Percentiles rank a stretch among this genome's conserved stretches.
Conservation (phyloP, 92 coral and sea anemone species). For the Ricordea florida region DNA sequence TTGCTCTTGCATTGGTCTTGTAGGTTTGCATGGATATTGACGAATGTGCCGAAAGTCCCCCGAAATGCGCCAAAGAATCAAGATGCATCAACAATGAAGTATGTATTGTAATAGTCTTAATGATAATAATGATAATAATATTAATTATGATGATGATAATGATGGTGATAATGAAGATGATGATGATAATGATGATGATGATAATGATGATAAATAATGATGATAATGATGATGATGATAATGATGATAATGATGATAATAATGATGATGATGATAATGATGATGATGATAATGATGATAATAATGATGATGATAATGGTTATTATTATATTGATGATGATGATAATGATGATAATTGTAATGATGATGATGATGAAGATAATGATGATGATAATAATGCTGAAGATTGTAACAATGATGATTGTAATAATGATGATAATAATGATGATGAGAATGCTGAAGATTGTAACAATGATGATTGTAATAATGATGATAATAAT, state of each 20-base stretch:
- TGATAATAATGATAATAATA: neutral
- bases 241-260: neutral
- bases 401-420: neutral
- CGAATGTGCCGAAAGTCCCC: slow-evolving; percentile 75
- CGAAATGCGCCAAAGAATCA: slow-evolving; percentile 75
- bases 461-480: too few relatives aligned
- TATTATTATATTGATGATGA: neutral
- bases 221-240: neutral
- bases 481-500: too few relatives aligned
- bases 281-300: neutral
- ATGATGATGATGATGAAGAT: neutral
- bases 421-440: too few relatives aligned
- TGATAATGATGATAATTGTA: neutral
- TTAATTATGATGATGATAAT: neutral
- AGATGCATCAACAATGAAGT: slow-evolving; percentile 81
- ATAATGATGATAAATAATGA: neutral
- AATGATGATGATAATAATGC: neutral
- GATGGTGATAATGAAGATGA: neutral
- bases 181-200: neutral
- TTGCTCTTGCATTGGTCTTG: too few relatives aligned
- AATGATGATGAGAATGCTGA: too few relatives aligned
- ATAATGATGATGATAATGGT: neutral
- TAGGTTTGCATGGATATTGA: slow-evolving; percentile 87
- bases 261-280: neutral
- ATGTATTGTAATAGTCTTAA: slow-evolving; percentile 1